These are phyloP conservation scores for Mus caroli DNA, from an alignment of 2,797 vertebrate genomes.

Conservation along the genomic window DNA sequence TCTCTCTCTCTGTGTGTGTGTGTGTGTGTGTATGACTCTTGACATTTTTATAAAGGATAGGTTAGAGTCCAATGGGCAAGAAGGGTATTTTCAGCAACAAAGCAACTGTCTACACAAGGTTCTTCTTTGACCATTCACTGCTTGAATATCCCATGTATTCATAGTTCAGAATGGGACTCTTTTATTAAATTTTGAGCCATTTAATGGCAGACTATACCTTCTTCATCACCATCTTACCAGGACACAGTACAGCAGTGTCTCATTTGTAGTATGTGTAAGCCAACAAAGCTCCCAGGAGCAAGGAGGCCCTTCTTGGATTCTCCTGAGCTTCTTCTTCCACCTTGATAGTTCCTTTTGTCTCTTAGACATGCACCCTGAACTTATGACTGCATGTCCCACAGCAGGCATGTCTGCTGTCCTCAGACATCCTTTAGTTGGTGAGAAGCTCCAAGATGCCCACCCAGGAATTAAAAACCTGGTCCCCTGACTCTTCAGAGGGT, in stretches of 20 bases:
- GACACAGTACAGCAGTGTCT: background rate
- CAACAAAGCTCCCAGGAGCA: background rate
- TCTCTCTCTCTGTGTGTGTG: too few species aligned
- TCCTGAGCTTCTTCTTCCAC: background rate
- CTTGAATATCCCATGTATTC: too few species aligned
- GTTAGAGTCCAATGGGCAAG: background rate
- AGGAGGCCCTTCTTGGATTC: background rate
- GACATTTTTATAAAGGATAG: background rate
- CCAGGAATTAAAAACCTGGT: conserved; percentile 63
- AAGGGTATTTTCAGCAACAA: background rate
- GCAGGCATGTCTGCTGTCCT: background rate
- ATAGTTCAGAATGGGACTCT: background rate
- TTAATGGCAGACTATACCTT: background rate
- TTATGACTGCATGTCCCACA: background rate
- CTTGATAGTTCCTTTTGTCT: background rate
- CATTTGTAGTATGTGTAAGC: background rate
- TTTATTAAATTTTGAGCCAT: background rate
- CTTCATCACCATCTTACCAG: background rate
- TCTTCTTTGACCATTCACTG: background rate
- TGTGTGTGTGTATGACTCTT: too few species aligned
- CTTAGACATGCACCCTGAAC: background rate
- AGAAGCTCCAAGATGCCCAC: conserved; percentile 30
- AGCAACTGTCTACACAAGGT: rapidly evolving
- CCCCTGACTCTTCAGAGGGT: background rate
- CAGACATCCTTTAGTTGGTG: background rate